These are phyloP conservation scores for Beris morrisii DNA, from an alignment of 2,888 invertebrate genomes.

Conservation along the genomic window DNA sequence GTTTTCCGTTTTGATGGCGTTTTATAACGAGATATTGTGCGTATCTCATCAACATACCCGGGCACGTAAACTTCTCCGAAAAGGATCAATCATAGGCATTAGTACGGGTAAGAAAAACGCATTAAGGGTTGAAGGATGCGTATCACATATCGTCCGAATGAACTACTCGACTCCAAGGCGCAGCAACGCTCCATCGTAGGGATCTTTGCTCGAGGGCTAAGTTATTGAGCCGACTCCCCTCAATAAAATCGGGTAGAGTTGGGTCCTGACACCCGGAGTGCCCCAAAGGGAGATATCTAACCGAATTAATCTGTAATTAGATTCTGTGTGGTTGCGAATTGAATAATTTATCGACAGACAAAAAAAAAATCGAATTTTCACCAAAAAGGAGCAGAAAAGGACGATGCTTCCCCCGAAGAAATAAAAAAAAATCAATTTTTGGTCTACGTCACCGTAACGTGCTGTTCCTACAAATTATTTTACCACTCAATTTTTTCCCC, in stretches of 20 bases:
- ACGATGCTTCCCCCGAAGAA: background rate
- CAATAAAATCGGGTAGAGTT: background rate
- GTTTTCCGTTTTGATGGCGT: conserved; percentile 26
- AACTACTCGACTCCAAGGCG: background rate
- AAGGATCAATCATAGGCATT: conserved; percentile 36
- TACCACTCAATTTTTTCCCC: background rate
- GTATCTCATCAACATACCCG: conserved; percentile 35
- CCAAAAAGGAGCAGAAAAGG: background rate
- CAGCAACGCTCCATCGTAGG: background rate
- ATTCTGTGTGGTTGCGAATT: conserved; percentile 34
- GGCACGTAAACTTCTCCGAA: conserved; percentile 34
- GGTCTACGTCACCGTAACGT: background rate
- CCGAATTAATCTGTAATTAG: conserved; percentile 37
- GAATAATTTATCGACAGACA: conserved; percentile 35
- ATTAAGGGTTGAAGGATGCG: conserved; percentile 19
- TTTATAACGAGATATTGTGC: conserved; percentile 31
- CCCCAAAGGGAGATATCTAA: conserved; percentile 24
- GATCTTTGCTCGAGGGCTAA: background rate
- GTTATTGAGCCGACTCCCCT: background rate
- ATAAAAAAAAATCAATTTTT: background rate
- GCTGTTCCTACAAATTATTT: background rate
- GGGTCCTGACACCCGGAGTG: background rate
- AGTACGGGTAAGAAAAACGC: conserved; percentile 25
- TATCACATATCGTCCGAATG: conserved; percentile 11
- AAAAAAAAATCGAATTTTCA: background rate